Evolutionary conservation across 2,113 vertebrate species (phyloP), one percentile per base, ranked within the genome.

Genomic region (Psittacus erithacus): DNA sequence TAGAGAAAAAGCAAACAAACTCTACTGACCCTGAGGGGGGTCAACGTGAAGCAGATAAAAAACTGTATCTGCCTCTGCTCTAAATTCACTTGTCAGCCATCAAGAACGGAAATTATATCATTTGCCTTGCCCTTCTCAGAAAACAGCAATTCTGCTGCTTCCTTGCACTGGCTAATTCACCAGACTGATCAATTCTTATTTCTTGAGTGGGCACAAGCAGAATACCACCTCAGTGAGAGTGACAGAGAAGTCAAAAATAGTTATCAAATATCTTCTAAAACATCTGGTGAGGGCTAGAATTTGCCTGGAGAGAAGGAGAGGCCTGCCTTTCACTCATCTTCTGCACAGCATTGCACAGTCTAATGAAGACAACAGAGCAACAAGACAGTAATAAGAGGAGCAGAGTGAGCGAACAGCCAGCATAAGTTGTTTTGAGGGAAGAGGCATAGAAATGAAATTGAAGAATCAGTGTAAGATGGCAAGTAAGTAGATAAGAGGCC

Each of bases 361-460:
- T 77, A 35, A 92, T 89, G 88, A 96, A 92, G 83, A 92, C 68
- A 86, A 83, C 33, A 47, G 70, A 95, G 67, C 49, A 91, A 91
- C 43, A 92, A 82, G 68, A 81, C 24, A 92, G 75, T n/a, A 83
- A 69, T 67, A 77, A 96, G 86, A 89, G 65, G 60, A 91, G 41
- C 25, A 46, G 52, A 95, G 57, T 27, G 47, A 83, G 73, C 52
- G 76, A 92, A 91, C 22, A 84, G 83, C 44, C 82, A 87, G 35
- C 10, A 1, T 22, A 93, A 73, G 69, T 50, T 55, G 64, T 89
- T 91, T 38, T 73, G 63, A 92, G 81, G 28, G 57, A 91, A 95
- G 59, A 89, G 46, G 67, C 13, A 5, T 7, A 27, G 25, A 93
- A 46, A 93, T 46, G 12, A 91, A 86, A 74, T 31, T 70, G 77